phyloP scores from a whole-genome alignment of 2,888 invertebrate genomes.

The Hesperia comma region DNA sequence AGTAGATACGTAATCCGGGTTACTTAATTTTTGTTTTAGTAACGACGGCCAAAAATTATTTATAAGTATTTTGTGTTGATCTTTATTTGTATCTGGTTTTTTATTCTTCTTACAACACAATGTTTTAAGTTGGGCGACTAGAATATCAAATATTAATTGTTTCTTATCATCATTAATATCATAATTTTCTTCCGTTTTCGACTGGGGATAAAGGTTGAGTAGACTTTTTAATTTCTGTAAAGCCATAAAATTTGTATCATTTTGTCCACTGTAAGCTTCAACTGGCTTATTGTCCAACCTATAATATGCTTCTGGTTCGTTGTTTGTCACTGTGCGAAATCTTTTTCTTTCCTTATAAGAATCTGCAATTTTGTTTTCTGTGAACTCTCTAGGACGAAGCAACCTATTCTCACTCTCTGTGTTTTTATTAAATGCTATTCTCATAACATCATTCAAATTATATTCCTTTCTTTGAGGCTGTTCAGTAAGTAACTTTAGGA shows the following conservation, averaged over 20 bases:
- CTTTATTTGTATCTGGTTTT: conserved; percentile 44
- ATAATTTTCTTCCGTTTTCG: conserved; percentile 48
- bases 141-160: conserved; percentile 70
- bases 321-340: conserved; percentile 45
- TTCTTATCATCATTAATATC: conserved; percentile 59
- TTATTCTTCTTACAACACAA: conserved; percentile 67
- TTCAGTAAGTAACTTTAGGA: conserved; percentile 63
- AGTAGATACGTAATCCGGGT: conserved; percentile 9
- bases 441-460: conserved; percentile 62
- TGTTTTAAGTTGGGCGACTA: conserved; percentile 70
- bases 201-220: conserved; percentile 56
- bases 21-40: conserved; percentile 27
- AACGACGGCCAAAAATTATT: conserved; percentile 46
- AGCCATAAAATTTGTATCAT: conserved; percentile 60
- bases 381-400: conserved; percentile 24
- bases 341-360: conserved; percentile 36
- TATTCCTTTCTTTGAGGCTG: conserved; percentile 64
- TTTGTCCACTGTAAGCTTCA: conserved; percentile 52
- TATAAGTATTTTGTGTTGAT: conserved; percentile 45
- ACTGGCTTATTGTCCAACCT: conserved; percentile 66
- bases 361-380: conserved; percentile 37
- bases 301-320: conserved; percentile 54
- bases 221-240: conserved; percentile 65
- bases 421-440: conserved; percentile 48
- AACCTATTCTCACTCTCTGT: conserved; percentile 16